A percentile compares a stretch with the other conserved stretches of the same genome.
Conservation (phyloP, 1,140 invertebrate species). For the Orussus abietinus region DNA sequence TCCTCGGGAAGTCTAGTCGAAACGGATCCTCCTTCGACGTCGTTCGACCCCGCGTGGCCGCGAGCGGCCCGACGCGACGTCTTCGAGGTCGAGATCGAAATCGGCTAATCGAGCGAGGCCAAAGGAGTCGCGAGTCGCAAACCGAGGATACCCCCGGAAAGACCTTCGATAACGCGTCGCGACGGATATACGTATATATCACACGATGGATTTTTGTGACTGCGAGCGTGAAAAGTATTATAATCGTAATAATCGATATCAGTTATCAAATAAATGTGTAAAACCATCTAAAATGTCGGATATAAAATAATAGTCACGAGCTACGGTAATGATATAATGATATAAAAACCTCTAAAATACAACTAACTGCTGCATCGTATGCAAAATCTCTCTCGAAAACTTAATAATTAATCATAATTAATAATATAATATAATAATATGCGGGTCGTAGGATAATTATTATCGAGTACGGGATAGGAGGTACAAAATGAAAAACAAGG, state of each 20-base stretch:
- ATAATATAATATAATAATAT: constrained; percentile 26
- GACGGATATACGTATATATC: constrained; percentile 21
- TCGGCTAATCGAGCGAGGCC: too few species aligned
- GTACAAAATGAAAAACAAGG: constrained; percentile 29
- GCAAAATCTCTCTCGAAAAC: constrained; percentile 28
- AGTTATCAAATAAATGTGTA: constrained; percentile 19
- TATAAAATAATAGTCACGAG: constrained; percentile 18
- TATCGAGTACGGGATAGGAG: constrained; percentile 15
- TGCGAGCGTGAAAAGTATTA: constrained; percentile 31
- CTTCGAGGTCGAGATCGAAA: too few species aligned
- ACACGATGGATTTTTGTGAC: constrained; percentile 44
- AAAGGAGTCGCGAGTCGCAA: too few species aligned
- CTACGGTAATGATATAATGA: constrained; percentile 16
- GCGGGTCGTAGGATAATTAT: too few species aligned
- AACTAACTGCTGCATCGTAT: constrained; percentile 24
- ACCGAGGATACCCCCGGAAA: too few species aligned
- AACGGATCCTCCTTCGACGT: too few species aligned
- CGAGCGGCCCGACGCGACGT: too few species aligned
- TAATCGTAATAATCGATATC: constrained; percentile 21
- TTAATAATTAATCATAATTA: constrained; percentile 23
- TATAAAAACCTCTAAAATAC: constrained; percentile 26
- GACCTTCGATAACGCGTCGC: too few species aligned
- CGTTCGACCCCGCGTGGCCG: too few species aligned
- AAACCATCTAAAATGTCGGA: constrained; percentile 21
- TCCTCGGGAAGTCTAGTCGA: too few species aligned